Conservation (phyloP, 1,140 invertebrate genomes). For the Pissodes strobi region DNA sequence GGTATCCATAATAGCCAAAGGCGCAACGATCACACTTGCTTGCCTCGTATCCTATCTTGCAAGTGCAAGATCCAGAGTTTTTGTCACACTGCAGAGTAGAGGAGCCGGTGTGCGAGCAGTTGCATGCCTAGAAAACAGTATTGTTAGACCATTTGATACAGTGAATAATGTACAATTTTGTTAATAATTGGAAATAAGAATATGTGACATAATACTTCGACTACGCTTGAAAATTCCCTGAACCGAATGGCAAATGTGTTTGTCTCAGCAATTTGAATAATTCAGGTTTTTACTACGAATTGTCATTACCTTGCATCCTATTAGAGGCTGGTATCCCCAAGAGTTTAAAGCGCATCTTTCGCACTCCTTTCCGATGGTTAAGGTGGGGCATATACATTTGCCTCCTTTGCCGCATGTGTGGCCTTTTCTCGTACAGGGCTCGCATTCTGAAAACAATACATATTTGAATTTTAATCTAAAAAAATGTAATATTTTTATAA, state of each 20-base stretch:
- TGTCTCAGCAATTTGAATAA: too few species aligned
- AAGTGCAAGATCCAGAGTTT: slow-evolving; percentile 78
- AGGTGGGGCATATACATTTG: slow-evolving; percentile 84
- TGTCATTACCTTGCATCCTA: slow-evolving; percentile 73
- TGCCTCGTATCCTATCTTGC: slow-evolving; percentile 80
- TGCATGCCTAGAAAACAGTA: slow-evolving; percentile 63
- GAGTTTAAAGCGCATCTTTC: slow-evolving; percentile 75
- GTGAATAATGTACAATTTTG: too few species aligned
- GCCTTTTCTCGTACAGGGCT: slow-evolving; percentile 75
- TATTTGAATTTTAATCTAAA: too few species aligned
- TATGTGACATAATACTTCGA: too few species aligned
- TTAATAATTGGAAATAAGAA: too few species aligned
- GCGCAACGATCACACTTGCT: slow-evolving; percentile 81
- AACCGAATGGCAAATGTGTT: too few species aligned
- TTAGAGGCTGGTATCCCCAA: slow-evolving; percentile 72
- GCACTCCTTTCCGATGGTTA: slow-evolving; percentile 79
- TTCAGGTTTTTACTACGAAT: too few species aligned
- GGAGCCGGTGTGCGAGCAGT: slow-evolving; percentile 76
- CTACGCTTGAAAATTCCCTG: too few species aligned
- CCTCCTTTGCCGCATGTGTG: slow-evolving; percentile 89
- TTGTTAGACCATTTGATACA: too few species aligned
- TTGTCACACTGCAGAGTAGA: slow-evolving; percentile 72
- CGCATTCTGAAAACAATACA: slow-evolving; percentile 78
- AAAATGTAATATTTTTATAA: too few species aligned
- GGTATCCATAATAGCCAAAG: slow-evolving; percentile 87